Base-by-base conservation (phyloP, 23 tunicate species). In the Trididemnum miniatum region DNA sequence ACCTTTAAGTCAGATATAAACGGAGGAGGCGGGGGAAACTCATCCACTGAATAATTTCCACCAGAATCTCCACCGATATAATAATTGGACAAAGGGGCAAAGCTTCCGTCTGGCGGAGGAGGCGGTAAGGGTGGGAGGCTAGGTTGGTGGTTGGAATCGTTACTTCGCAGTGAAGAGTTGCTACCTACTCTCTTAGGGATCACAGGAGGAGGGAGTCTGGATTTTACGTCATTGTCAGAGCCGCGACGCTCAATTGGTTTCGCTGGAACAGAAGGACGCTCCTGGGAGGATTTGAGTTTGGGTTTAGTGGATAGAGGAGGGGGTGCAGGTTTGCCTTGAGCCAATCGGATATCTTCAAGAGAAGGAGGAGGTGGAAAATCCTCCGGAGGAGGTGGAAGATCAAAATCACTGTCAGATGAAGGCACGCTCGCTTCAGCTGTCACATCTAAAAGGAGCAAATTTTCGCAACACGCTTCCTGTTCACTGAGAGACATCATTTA, bases 11-110 rank as follows among this genome's bases (percentile, higher is more conserved):
- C 89, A 3, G 29, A 35, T 1, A 90, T 50, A 65, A 85, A 90
- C 12, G 88, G 85, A 18, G 96, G 96, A 20, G 96, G 89, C 34
- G 96, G 96, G 0, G 96, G 96, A 51, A 90, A 80, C 54, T 90
- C 96, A 64, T 85, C 90, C 25, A 35, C 34, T 29, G 83, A 2
- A 77, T 31, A 85, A 31, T 51, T 24, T 36, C 38, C 76, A 2
- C 20, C 12, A 18, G 50, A 4, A 1, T 35, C 33, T 1, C 35
- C 57, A 31, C 76, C 15, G 22, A 36, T 67, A 38, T 85, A 85
- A 50, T 85, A 85, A 34, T 63, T 22, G 35, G 82, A 51, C 20
- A 85, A 67, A 3, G 89, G 89, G 12, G 89, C 35, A 1, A 79
- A 23, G 20, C 23, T 20, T 35, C 50, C 52, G 34, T 65, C 66